A percentile compares a stretch with the other conserved stretches of the same genome.
These are phyloP conservation scores for Periophthalmus modestus DNA, from an alignment of 2,113 vertebrate species.

Conservation along the genomic window DNA sequence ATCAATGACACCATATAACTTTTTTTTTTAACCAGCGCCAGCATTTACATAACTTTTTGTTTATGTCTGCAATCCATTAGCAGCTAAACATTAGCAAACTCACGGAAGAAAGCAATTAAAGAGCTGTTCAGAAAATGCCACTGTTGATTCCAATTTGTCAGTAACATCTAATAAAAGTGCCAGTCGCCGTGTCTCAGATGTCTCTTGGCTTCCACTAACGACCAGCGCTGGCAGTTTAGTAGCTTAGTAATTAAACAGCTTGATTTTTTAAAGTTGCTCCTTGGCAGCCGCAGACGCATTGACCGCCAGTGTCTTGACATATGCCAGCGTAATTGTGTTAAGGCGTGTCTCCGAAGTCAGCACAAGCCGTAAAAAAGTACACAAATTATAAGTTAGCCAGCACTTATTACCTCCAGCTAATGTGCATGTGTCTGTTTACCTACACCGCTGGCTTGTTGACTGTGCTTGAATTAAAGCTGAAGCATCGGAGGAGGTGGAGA, in stretches of 20 bases:
- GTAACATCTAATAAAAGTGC: constrained; percentile 62
- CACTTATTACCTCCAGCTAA: constrained; percentile 42
- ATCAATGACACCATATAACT: not conserved
- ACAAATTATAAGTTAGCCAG: constrained; percentile 46
- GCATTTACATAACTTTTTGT: not conserved
- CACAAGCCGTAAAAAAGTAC: constrained; percentile 29
- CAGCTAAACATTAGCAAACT: not conserved
- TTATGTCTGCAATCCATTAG: not conserved
- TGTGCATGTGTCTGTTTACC: constrained; percentile 55
- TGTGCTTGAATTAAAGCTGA: constrained; percentile 15
- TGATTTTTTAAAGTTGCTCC: constrained; percentile 55
- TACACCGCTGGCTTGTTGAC: constrained; percentile 24
- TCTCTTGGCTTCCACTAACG: constrained; percentile 55
- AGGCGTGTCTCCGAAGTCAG: constrained; percentile 42
- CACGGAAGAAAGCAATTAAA: constrained; percentile 33
- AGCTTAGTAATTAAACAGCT: constrained; percentile 61
- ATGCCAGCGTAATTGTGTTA: constrained; percentile 16
- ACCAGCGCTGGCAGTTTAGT: constrained; percentile 61
- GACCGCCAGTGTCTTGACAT: constrained; percentile 17
- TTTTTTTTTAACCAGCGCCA: not conserved
- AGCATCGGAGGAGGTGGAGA: constrained; percentile 2
- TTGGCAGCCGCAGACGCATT: constrained; percentile 23
- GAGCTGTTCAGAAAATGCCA: constrained; percentile 37
- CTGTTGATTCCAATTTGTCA: constrained; percentile 53
- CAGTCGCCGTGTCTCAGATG: constrained; percentile 42